Evolutionary conservation across 2,888 invertebrate genomes (phyloP), one percentile per base, ranked within the genome.

Genomic region (Drosophila putrida): DNA sequence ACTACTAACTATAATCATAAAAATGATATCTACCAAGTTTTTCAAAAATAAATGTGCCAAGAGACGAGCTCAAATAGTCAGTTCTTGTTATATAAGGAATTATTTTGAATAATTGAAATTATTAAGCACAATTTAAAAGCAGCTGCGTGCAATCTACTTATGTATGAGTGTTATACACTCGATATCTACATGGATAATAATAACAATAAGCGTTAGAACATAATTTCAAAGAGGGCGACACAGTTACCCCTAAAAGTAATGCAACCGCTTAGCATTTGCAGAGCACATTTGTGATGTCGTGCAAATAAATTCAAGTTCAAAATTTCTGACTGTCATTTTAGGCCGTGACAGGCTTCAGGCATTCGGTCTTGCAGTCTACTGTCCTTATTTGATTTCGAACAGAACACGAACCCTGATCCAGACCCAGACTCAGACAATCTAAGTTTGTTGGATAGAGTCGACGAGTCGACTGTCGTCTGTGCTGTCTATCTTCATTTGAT

Each of bases 241-340:
- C 13, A 63, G 76, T 75, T 69, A 79, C 76, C 80, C 63, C 41
- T 53, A 50, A 70, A 63, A 55, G 46, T 57, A 46, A 63, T 46
- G 49, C 62, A 53, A 58, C 74, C 44, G 63, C 75, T 79, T 53
- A 3, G 20, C 36, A n/a, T 31, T 53, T 41, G 51, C 43, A 58
- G 51, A 13, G 43, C 35, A 71, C 46, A 68, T 27, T 67, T 62
- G 68, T 60, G 65, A 71, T 67, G 61, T 81, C 85, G 82, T 89
- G 89, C 81, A 84, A 89, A 83, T 83, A 88, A 82, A 79, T 89
- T 88, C 75, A 85, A 88, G 88, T 75, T 89, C 86, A 80, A 87
- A 88, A 67, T 71, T 51, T 62, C 55, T 33, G 74, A 36, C 84
- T 83, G 87, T 83, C 89, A 75, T 58, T 63, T 33, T 35, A 31